Evolutionary conservation across 1,140 invertebrate genomes (phyloP).

Genomic region (Alviniconcha marisindica): DNA sequence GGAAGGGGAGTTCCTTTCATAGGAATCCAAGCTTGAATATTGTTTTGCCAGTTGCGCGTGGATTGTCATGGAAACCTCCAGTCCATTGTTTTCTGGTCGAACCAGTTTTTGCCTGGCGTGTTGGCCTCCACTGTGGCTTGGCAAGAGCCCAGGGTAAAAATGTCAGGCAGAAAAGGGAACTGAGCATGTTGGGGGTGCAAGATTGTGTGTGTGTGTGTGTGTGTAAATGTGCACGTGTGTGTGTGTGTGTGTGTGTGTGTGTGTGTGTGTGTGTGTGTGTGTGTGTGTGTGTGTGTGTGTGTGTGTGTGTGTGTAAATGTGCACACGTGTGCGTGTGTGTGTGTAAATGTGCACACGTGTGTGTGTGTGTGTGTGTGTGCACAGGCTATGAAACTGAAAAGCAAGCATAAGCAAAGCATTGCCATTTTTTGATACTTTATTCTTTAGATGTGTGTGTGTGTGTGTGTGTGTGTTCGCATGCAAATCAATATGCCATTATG

Average conservation of each 20-base stretch:
- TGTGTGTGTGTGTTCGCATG: neutral
- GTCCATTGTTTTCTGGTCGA: constrained; percentile 39
- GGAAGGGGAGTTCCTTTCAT: constrained; percentile 41
- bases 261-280: no score
- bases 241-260: no score
- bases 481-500: no score
- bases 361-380: no score
- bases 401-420: no score
- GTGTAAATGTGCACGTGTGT: no score
- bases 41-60: constrained; percentile 38
- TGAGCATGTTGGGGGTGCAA: neutral
- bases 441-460: neutral
- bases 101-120: constrained; percentile 32
- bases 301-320: no score
- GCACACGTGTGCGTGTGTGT: no score
- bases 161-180: neutral
- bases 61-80: constrained; percentile 45
- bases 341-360: no score
- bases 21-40: constrained; percentile 45
- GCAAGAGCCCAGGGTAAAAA: constrained; percentile 11
- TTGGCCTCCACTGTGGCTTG: neutral
- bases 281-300: no score
- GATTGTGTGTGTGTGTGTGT: no score
- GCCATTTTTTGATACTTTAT: neutral
- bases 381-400: no score